Evolutionary conservation across 2,113 vertebrate genomes (phyloP).

Genomic region (Origma solitaria): DNA sequence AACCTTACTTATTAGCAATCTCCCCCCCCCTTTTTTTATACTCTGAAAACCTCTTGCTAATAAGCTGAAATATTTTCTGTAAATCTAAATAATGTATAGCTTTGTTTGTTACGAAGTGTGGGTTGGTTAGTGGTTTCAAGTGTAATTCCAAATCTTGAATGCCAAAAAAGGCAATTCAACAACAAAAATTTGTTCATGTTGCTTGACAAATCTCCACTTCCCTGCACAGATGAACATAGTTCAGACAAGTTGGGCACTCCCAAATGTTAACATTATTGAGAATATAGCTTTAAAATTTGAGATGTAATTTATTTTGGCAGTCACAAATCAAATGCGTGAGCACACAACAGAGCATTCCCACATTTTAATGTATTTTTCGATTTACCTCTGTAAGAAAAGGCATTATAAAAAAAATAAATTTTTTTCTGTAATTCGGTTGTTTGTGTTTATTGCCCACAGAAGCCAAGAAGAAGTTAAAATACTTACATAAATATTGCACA

Average conservation of each 20-base stretch:
- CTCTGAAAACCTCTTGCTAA: constrained; percentile 1
- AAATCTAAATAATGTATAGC: constrained; percentile 8
- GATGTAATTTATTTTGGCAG: not conserved
- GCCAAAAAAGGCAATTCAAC: constrained; percentile 14
- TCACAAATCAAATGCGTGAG: not conserved
- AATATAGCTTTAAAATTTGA: not conserved
- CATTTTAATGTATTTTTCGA: not conserved
- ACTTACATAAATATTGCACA: not conserved
- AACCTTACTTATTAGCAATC: not conserved
- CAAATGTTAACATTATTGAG: not conserved
- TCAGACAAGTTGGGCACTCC: not conserved
- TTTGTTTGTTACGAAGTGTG: constrained; percentile 26
- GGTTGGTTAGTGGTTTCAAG: constrained; percentile 28
- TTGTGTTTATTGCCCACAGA: not conserved
- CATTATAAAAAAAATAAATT: not conserved
- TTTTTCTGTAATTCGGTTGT: not conserved
- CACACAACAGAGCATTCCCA: not conserved
- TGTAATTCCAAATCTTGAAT: constrained; percentile 3
- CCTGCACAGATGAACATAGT: not conserved
- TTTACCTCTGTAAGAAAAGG: not conserved
- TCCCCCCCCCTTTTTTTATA: not conserved
- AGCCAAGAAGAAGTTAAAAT: not conserved
- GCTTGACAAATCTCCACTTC: not conserved
- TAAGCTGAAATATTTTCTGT: constrained; percentile 1
- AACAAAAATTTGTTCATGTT: constrained; percentile 8